Conservation (phyloP, 2,888 invertebrate genomes). For the Oligia latruncula region DNA sequence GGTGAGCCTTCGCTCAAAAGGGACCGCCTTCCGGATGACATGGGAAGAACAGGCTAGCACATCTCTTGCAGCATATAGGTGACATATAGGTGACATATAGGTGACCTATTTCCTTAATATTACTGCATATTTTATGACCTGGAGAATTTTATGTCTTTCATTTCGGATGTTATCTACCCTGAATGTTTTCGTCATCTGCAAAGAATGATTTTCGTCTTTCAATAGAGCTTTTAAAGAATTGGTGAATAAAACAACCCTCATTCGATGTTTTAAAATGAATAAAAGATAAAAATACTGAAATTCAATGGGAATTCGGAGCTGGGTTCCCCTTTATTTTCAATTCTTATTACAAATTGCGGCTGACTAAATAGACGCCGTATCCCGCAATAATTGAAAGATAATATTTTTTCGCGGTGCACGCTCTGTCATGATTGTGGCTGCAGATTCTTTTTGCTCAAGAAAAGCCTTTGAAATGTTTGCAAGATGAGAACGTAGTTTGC, state of each 20-base stretch:
- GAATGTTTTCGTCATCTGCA: neutral
- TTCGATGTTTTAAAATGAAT: slow-evolving; percentile 43
- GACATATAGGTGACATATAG: slow-evolving; percentile 45
- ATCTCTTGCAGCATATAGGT: slow-evolving; percentile 37
- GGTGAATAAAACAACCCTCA: slow-evolving; percentile 17
- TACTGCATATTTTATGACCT: slow-evolving; percentile 46
- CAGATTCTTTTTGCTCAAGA: slow-evolving; percentile 67
- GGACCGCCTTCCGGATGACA: slow-evolving; percentile 30
- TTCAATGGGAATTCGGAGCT: slow-evolving; percentile 50
- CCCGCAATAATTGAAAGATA: slow-evolving; percentile 83
- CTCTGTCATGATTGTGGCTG: slow-evolving; percentile 70
- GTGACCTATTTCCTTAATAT: slow-evolving; percentile 57
- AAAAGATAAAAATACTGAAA: slow-evolving; percentile 39
- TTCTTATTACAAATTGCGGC: slow-evolving; percentile 77
- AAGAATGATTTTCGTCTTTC: slow-evolving; percentile 9
- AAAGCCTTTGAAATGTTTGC: slow-evolving; percentile 69
- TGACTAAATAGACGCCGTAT: slow-evolving; percentile 81
- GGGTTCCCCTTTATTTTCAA: slow-evolving; percentile 77
- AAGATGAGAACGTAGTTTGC: slow-evolving; percentile 61
- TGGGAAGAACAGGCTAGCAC: slow-evolving; percentile 39
- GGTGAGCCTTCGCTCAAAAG: slow-evolving; percentile 33
- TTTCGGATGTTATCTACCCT: slow-evolving; percentile 30
- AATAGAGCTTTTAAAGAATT: slow-evolving; percentile 17
- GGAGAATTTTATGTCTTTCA: slow-evolving; percentile 38
- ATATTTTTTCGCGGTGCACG: slow-evolving; percentile 81